phyloP scores from a whole-genome alignment of 2,113 vertebrate genomes.

The Salminus brasiliensis region DNA sequence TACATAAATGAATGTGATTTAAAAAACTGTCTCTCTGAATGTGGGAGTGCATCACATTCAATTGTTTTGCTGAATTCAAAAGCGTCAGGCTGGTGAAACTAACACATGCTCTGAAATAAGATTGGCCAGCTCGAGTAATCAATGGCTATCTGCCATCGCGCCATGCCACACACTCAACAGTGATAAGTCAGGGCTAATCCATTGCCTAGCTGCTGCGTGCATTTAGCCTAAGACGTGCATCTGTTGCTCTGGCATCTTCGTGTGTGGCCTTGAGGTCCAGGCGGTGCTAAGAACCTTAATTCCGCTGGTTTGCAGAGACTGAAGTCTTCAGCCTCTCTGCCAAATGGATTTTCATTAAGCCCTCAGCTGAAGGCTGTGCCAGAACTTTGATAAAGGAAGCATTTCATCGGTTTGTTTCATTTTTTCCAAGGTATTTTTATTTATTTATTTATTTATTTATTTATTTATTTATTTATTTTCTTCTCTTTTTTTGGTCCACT shows the following conservation, averaged over 20 bases:
- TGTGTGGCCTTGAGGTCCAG: slow-evolving; percentile 31
- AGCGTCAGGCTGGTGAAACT: slow-evolving; percentile 23
- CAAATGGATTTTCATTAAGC: slow-evolving; percentile 52
- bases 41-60: slow-evolving; percentile 35
- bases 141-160: slow-evolving; percentile 34
- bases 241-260: slow-evolving; percentile 43
- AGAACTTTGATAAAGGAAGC: slow-evolving; percentile 45
- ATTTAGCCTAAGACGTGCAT: slow-evolving; percentile 41
- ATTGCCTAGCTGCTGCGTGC: slow-evolving; percentile 34
- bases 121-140: slow-evolving; percentile 37
- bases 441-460: background rate
- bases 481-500: slow-evolving; percentile 14
- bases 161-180: slow-evolving; percentile 19
- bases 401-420: slow-evolving; percentile 48
- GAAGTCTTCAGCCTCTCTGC: slow-evolving; percentile 40
- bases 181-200: slow-evolving; percentile 43
- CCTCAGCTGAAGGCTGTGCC: slow-evolving; percentile 32
- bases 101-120: slow-evolving; percentile 31
- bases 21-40: slow-evolving; percentile 28
- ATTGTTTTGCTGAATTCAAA: slow-evolving; percentile 42
- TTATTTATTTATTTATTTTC: background rate
- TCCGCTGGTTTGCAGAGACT: slow-evolving; percentile 28
- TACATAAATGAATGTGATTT: slow-evolving; percentile 35
- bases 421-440: background rate
- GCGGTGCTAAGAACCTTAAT: slow-evolving; percentile 41